Evolutionary conservation across 2,888 invertebrate genomes (phyloP), one percentile per base, ranked within the genome.

Genomic region (Erpobdella octoculata): DNA sequence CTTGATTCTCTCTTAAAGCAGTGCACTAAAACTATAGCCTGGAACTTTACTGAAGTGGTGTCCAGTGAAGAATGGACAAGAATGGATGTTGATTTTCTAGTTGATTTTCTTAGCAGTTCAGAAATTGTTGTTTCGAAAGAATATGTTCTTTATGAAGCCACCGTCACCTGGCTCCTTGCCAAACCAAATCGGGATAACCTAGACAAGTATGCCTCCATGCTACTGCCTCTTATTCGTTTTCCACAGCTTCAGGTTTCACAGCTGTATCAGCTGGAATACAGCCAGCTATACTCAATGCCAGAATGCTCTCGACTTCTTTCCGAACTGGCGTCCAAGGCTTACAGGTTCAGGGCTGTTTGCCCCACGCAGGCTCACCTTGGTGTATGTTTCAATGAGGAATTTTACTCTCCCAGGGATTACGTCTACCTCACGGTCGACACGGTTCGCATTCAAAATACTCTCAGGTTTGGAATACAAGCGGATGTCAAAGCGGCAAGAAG

Each of bases 391-490:
- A 78, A 78, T 31, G 79, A 79, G 18, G 71, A 76, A 1, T 81
- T 79, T 76, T 83, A 80, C 75, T 72, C 77, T 68, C 82, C 83
- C 0, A 76, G 83, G 53, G 81, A 83, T 76, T 83, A 81, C 77
- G 75, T 78, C 31, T 79, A 80, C 48, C 74, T 81, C 33, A 77
- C 78, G 0, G 83, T 83, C 5, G 82, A 83, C 74, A 80, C 78
- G 0, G 81, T 83, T 0, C 78, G 80, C 15, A 81, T 83, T 78
- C 81, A 82, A 76, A 83, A 82, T 74, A 80, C 81, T 0, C 74
- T 81, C 18, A 75, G 83, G 25, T 83, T 82, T 74, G 82, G 82
- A 4, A 80, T 82, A 36, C 82, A 82, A 73, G 81, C 82, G 1
- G 83, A 83, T 73, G 82, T 82, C 0, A 77, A 78, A 37, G 82